phyloP scores from a whole-genome alignment of 2,888 invertebrate genomes.

The Copidosoma aretas region DNA sequence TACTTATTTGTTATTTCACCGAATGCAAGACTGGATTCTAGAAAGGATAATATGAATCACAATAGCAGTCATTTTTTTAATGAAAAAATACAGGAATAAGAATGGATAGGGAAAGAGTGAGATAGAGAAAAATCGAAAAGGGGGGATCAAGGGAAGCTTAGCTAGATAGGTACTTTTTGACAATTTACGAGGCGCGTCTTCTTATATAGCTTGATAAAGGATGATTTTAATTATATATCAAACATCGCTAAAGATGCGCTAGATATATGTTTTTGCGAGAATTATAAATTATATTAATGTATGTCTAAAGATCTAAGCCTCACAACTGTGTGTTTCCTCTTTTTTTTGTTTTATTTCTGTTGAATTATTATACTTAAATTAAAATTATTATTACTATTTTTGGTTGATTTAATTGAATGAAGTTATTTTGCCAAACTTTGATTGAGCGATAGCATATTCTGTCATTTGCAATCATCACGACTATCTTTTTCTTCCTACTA shows the following conservation, averaged over 20 bases:
- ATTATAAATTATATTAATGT: slow-evolving; percentile 34
- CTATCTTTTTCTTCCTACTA: no score
- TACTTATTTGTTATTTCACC: slow-evolving; percentile 36
- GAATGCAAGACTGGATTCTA: slow-evolving; percentile 30
- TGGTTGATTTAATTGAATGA: slow-evolving; percentile 21
- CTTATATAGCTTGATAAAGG: slow-evolving; percentile 9
- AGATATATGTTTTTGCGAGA: slow-evolving; percentile 39
- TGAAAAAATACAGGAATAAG: slow-evolving; percentile 25
- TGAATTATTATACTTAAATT: slow-evolving; percentile 32
- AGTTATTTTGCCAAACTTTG: slow-evolving; percentile 20
- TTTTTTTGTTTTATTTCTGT: slow-evolving; percentile 45
- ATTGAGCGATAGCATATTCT: slow-evolving; percentile 17
- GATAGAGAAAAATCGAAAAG: slow-evolving; percentile 20
- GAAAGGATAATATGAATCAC: neutral
- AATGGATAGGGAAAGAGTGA: slow-evolving; percentile 23
- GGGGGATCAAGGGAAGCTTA: slow-evolving; percentile 43
- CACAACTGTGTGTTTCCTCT: slow-evolving; percentile 36
- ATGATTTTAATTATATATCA: slow-evolving; percentile 31
- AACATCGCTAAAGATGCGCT: no score
- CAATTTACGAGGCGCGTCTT: slow-evolving; percentile 45
- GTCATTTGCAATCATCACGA: neutral
- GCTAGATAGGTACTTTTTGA: slow-evolving; percentile 58
- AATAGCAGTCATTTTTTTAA: neutral
- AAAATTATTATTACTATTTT: slow-evolving; percentile 24
- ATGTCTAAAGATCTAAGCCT: slow-evolving; percentile 16